These are phyloP conservation scores for Temnothorax nylanderi DNA, from an alignment of 1,140 invertebrate species.

Conservation along the genomic window DNA sequence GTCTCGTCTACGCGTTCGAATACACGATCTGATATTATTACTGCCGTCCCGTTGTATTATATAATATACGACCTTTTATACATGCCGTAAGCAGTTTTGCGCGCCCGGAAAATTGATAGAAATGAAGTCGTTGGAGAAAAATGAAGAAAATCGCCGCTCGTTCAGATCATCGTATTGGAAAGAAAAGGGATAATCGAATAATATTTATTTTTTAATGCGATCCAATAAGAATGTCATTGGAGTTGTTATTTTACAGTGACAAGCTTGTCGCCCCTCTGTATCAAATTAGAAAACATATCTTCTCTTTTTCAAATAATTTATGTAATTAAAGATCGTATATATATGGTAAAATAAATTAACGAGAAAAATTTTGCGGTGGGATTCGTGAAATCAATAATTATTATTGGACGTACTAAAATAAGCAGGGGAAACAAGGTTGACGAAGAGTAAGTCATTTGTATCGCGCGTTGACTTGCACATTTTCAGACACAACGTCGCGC, in stretches of 20 bases:
- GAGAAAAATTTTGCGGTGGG: not conserved
- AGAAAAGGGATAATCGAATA: not conserved
- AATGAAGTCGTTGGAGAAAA: not conserved
- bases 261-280: not conserved
- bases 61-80: constrained; percentile 70
- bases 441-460: constrained; percentile 52
- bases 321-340: not conserved
- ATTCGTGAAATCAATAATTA: constrained; percentile 25
- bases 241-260: not conserved
- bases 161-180: not conserved
- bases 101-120: not conserved
- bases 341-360: not conserved
- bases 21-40: constrained; percentile 78
- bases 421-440: constrained; percentile 17
- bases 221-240: not conserved
- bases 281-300: not conserved
- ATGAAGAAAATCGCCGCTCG: constrained; percentile 10
- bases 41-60: constrained; percentile 57
- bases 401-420: not conserved
- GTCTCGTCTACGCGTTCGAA: constrained; percentile 62
- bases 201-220: not conserved
- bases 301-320: not conserved
- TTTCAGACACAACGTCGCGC: constrained; percentile 45
- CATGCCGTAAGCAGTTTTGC: not conserved
- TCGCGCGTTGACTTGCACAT: constrained; percentile 62